phyloP scores from a whole-genome alignment of 2,888 invertebrate species.

The Phrixothrix hirtus region DNA sequence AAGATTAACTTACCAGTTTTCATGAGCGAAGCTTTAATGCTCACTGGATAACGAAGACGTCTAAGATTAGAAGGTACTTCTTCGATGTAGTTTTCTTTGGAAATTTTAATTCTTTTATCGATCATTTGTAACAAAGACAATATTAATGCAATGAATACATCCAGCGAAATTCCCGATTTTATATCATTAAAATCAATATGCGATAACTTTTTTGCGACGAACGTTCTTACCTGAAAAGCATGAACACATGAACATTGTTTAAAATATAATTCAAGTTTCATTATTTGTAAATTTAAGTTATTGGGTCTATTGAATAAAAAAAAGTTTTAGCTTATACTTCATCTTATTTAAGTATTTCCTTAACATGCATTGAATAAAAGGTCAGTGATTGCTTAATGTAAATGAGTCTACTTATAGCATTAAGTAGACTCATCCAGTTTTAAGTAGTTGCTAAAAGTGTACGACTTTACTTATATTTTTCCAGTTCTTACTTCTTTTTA shows the following conservation, averaged over 20 bases:
- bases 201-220: slow-evolving; percentile 2
- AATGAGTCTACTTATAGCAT: too few relatives aligned
- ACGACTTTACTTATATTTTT: too few relatives aligned
- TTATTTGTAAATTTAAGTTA: too few relatives aligned
- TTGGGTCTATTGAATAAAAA: too few relatives aligned
- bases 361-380: too few relatives aligned
- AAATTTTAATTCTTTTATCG: slow-evolving; percentile 19
- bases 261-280: too few relatives aligned
- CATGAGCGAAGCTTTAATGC: slow-evolving; percentile 24
- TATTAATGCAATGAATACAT: slow-evolving; percentile 15
- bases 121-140: slow-evolving; percentile 9
- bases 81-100: slow-evolving; percentile 21
- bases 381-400: neutral
- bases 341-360: too few relatives aligned
- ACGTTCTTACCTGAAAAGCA: slow-evolving; percentile 22
- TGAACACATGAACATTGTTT: too few relatives aligned
- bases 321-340: too few relatives aligned
- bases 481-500: too few relatives aligned
- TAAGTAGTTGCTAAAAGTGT: too few relatives aligned
- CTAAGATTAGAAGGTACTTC: slow-evolving; percentile 19
- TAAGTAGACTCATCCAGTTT: too few relatives aligned
- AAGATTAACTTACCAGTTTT: slow-evolving; percentile 18
- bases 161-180: slow-evolving; percentile 21
- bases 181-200: slow-evolving; percentile 4
- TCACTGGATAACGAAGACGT: slow-evolving; percentile 10